Conservation (phyloP, 2,113 vertebrate genomes). For the Ciconia boyciana region DNA sequence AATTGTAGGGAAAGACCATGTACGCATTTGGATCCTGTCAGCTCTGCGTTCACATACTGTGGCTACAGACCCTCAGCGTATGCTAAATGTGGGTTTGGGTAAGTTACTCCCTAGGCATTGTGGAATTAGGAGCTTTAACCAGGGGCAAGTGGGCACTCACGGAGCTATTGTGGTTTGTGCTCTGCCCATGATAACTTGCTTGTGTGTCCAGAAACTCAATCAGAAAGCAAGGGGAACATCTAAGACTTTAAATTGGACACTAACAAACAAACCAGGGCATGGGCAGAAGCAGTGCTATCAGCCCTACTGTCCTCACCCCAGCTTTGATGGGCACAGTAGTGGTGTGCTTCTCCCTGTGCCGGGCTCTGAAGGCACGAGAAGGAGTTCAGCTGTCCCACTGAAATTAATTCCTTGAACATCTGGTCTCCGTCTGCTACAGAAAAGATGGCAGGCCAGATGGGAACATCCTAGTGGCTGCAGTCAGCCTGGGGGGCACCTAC, state of each 20-base stretch:
- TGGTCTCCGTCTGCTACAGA: constrained; percentile 1
- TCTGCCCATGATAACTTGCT: not conserved
- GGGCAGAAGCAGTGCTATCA: not conserved
- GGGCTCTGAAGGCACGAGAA: not conserved
- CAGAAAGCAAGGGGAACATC: not conserved
- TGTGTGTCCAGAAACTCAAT: not conserved
- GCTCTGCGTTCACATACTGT: not conserved
- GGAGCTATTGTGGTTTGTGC: not conserved
- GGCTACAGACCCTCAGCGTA: not conserved
- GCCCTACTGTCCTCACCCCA: not conserved
- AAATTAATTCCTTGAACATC: constrained; percentile 35
- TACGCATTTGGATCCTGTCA: not conserved
- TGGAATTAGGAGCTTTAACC: not conserved
- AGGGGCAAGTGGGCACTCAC: not conserved
- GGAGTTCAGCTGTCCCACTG: not conserved
- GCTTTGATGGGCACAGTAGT: not conserved
- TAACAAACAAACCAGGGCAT: not conserved
- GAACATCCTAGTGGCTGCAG: not conserved
- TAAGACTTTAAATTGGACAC: not conserved
- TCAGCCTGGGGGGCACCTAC: not conserved
- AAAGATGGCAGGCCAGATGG: constrained; percentile 32
- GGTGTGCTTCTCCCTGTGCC: not conserved
- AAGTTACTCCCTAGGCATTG: not conserved
- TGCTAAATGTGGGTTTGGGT: not conserved
- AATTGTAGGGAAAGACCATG: not conserved